Conservation (phyloP, 2,888 invertebrate species). For the Tyria jacobaeae region DNA sequence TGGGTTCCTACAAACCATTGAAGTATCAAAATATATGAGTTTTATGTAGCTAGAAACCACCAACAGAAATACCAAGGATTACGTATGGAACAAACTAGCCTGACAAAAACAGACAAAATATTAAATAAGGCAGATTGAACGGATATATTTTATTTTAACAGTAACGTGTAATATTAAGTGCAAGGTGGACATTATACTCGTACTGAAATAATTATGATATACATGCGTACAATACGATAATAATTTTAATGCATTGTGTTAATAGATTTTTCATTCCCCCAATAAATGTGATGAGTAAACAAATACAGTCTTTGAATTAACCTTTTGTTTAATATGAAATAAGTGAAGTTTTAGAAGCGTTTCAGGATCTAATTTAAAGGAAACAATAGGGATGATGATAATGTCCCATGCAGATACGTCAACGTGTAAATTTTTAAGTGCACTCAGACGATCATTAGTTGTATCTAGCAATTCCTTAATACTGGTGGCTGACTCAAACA, state of each 20-base stretch:
- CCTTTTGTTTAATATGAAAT: too few species aligned
- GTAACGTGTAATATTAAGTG: background rate
- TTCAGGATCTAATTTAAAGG: too few species aligned
- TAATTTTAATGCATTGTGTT: conserved; percentile 39
- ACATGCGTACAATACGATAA: conserved; percentile 21
- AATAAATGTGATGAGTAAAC: conserved; percentile 53
- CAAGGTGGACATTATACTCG: conserved; percentile 14
- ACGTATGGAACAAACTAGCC: background rate
- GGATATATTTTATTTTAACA: background rate
- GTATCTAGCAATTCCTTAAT: too few species aligned
- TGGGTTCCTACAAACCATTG: too few species aligned
- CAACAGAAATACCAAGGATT: background rate
- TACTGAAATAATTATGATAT: conserved; percentile 17
- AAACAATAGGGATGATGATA: too few species aligned
- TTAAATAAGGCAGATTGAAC: background rate
- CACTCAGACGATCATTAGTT: too few species aligned
- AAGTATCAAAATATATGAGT: too few species aligned
- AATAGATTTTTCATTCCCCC: conserved; percentile 41
- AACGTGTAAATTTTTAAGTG: too few species aligned
- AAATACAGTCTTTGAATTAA: conserved; percentile 76
- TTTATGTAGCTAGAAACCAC: background rate
- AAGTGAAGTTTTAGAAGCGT: too few species aligned
- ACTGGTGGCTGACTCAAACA: too few species aligned
- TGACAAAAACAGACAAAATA: background rate
- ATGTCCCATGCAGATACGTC: too few species aligned